Base-by-base conservation (phyloP, 2,797 vertebrate genomes). In the Distichodus sexfasciatus region DNA sequence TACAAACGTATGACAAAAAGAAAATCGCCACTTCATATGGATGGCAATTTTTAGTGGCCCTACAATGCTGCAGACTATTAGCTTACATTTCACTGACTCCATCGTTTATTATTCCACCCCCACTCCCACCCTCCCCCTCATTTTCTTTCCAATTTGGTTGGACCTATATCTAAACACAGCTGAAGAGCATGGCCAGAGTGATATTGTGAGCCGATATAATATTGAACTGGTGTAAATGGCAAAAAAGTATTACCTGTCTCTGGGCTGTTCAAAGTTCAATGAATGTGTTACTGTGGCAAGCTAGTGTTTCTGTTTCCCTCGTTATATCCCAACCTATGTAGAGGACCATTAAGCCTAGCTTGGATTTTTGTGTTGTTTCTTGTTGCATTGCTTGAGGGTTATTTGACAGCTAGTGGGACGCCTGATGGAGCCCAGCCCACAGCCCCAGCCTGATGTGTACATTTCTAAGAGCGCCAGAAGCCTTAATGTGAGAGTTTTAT, bases 51-150 rank as follows among this genome's bases (percentile, higher is more conserved):
- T 87, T 86, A 96, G 95, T 95, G 95, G 97, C 97, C 97, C 97
- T 99, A 95, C 87, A 90, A 98, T 99, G 97, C 97, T 99, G 97
- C 97, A 99, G 93, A 94, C 92, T 94, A 95, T 96, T 91, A 89
- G 94, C 94, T 95, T 96, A 93, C 93, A 91, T 93, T 93, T 91
- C 91, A 93, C 90, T 91, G 90, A 90, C 82, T 90, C 87, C 88
- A 89, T 88, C 84, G 88, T 87, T 90, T 91, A 87, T 89, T 87
- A 76, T 76, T 24, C 79, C 80, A 89, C 76, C 68, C 31, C 17
- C 6, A 29, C 17, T 24, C 87, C 83, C 88, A 90, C 14, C 6
- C 14, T 87, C 89, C 91, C 88, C 90, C 87, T 79, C 76, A 24
- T 79, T 87, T 51, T 66, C 36, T 80, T 75, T 9, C 3, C 31